phyloP scores from a whole-genome alignment of 1,140 invertebrate species.

The Cyrtorhinus lividipennis region DNA sequence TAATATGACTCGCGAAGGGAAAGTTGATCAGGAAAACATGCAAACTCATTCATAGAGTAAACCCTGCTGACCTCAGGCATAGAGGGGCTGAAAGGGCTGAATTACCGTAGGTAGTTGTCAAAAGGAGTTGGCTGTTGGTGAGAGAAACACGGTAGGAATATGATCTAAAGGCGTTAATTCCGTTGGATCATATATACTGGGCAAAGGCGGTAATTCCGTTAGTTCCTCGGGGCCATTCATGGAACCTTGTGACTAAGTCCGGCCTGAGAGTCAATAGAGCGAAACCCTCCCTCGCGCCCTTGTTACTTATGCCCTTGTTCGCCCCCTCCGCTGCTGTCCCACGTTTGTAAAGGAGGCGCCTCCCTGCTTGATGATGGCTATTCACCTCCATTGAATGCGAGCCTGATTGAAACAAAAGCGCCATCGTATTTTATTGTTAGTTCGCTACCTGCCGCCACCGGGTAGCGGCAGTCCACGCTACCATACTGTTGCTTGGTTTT shows the following conservation, averaged over 20 bases:
- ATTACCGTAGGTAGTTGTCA: not conserved
- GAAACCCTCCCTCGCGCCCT: not conserved
- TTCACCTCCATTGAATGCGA: conserved; percentile 16
- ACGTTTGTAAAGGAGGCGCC: not conserved
- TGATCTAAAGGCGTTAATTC: not conserved
- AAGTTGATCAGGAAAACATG: not conserved
- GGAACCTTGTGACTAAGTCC: not conserved
- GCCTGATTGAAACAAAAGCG: conserved; percentile 20
- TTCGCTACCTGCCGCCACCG: not conserved
- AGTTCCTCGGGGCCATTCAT: not conserved
- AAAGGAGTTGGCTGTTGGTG: not conserved
- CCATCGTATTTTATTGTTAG: conserved; percentile 17
- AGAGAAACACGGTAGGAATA: not conserved
- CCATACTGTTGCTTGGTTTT: not conserved
- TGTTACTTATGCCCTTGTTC: too few relatives aligned
- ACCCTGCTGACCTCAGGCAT: not conserved
- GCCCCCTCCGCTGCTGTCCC: not conserved
- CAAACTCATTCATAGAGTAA: not conserved
- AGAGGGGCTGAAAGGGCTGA: not conserved
- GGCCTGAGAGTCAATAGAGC: not conserved
- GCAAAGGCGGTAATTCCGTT: not conserved
- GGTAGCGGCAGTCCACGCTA: too few relatives aligned
- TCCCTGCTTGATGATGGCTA: conserved; percentile 19
- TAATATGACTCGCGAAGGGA: too few relatives aligned
- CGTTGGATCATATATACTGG: not conserved